Conservation (phyloP, 2,113 vertebrate species). For the Oreochromis tanganicae region DNA sequence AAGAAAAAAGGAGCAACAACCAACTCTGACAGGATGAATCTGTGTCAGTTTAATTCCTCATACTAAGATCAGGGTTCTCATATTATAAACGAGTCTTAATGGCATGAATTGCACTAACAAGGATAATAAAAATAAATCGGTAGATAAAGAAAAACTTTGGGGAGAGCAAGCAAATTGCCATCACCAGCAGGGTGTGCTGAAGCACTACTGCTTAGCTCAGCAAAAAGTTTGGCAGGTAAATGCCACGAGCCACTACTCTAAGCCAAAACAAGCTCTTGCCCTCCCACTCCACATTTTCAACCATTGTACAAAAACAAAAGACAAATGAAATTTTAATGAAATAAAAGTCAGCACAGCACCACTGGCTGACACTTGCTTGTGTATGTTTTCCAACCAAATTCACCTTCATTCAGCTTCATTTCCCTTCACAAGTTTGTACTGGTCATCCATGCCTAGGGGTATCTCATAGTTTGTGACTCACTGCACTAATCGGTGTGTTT, state of each 20-base stretch:
- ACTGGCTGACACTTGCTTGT: not conserved
- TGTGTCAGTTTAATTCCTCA: not conserved
- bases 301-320: not conserved
- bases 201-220: not conserved
- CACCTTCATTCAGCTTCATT: not conserved
- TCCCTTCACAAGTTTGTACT: not conserved
- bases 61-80: not conserved
- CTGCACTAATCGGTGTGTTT: not conserved
- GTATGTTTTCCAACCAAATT: not conserved
- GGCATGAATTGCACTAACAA: not conserved
- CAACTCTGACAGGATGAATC: not conserved
- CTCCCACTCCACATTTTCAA: not conserved
- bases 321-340: not conserved
- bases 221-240: not conserved
- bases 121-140: not conserved
- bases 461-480: not conserved
- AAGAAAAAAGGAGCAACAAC: not conserved
- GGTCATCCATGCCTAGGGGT: not conserved
- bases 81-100: not conserved
- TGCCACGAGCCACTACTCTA: not conserved
- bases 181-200: not conserved
- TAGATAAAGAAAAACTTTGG: not conserved
- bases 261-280: not conserved
- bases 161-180: not conserved
- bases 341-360: not conserved